Evolutionary conservation across 2,113 vertebrate genomes (phyloP).

Genomic region (Pteronura brasiliensis): DNA sequence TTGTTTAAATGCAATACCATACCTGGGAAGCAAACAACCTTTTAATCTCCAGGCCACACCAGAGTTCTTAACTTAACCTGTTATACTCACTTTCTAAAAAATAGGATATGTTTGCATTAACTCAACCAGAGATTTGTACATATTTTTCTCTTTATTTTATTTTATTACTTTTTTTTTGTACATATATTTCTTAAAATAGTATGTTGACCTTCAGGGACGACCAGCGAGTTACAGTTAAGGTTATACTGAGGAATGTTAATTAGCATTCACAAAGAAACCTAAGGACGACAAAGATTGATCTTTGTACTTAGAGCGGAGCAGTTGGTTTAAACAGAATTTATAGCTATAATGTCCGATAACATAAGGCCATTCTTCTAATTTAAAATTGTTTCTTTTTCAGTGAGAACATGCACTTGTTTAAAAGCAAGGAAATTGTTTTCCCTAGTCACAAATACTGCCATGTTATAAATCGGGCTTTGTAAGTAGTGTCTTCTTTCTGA

Average conservation of each 20-base stretch:
- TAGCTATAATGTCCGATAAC: slow-evolving; percentile 23
- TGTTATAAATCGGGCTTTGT: not conserved
- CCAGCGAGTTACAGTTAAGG: slow-evolving; percentile 34
- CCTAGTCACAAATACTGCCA: not conserved
- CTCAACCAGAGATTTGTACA: not conserved
- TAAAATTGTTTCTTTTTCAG: slow-evolving; percentile 44
- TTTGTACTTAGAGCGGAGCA: not conserved
- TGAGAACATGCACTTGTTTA: not conserved
- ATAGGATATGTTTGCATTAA: not conserved
- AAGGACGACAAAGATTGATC: slow-evolving; percentile 25
- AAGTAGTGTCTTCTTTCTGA: not conserved
- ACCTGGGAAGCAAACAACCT: not conserved
- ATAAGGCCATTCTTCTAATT: slow-evolving; percentile 35
- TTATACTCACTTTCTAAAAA: slow-evolving; percentile 3
- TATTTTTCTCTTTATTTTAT: not conserved
- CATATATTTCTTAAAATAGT: slow-evolving; percentile 31
- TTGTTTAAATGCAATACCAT: not conserved
- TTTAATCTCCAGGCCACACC: not conserved
- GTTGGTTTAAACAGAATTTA: slow-evolving; percentile 53
- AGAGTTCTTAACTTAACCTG: not conserved
- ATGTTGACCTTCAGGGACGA: slow-evolving; percentile 38
- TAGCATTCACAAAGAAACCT: slow-evolving; percentile 54
- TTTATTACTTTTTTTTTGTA: not conserved
- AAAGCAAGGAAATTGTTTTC: slow-evolving; percentile 43
- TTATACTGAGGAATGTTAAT: slow-evolving; percentile 51